Evolutionary conservation across 2,797 vertebrate species (phyloP).

Genomic region (Manis javanica): DNA sequence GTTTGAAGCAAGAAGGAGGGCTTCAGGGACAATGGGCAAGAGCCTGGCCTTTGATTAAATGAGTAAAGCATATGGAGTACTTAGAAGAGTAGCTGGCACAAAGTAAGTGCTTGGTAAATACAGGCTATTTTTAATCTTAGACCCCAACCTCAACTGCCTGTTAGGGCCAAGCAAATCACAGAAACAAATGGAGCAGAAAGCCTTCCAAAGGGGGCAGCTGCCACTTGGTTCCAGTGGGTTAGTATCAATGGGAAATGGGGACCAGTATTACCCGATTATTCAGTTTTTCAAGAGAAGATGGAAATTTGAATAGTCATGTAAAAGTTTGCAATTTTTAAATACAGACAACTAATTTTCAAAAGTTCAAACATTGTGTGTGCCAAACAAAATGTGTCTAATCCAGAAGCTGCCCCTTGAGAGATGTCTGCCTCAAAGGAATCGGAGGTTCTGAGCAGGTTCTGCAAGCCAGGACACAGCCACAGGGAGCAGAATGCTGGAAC

Average conservation of each 20-base stretch:
- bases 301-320: background rate
- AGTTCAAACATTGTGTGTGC: background rate
- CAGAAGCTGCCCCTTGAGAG: background rate
- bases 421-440: background rate
- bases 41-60: background rate
- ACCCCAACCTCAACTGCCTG: background rate
- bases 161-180: background rate
- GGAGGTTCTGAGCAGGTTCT: background rate
- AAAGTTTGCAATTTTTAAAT: background rate
- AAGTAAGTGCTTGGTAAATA: background rate
- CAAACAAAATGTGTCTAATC: background rate
- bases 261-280: background rate
- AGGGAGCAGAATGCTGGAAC: background rate
- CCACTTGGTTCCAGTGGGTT: background rate
- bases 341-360: background rate
- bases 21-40: background rate
- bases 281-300: background rate
- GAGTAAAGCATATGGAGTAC: background rate
- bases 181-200: background rate
- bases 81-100: background rate
- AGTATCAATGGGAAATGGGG: background rate
- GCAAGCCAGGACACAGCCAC: background rate
- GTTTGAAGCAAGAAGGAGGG: background rate
- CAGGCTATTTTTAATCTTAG: background rate
- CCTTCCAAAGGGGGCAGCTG: background rate